Evolutionary conservation across 1,140 invertebrate species (phyloP).

Genomic region (Galleria mellonella): DNA sequence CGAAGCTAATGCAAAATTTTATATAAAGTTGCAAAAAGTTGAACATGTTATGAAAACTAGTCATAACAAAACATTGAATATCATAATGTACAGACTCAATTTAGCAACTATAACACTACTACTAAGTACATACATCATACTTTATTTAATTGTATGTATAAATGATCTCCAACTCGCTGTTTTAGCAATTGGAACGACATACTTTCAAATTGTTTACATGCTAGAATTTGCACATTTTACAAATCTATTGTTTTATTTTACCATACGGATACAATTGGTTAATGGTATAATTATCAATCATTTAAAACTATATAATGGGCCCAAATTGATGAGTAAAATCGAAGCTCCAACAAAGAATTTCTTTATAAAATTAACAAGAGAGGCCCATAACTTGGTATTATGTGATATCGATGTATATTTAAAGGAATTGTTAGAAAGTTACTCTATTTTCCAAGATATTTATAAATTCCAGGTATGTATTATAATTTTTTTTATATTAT

Average conservation of each 20-base stretch:
- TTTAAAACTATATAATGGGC: conserved; percentile 7
- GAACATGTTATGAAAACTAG: conserved; percentile 32
- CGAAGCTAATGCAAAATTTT: conserved; percentile 30
- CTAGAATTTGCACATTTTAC: conserved; percentile 32
- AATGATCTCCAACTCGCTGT: neutral
- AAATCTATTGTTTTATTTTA: conserved; percentile 33
- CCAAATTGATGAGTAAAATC: neutral
- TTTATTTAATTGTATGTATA: neutral
- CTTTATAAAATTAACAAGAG: neutral
- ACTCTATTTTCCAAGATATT: conserved; percentile 20
- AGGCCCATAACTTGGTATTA: conserved; percentile 21
- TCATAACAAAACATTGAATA: conserved; percentile 16
- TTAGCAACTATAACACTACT: conserved; percentile 10
- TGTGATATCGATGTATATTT: conserved; percentile 30
- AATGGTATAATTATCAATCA: conserved; percentile 37
- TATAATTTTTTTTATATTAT: too few species aligned
- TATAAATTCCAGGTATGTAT: conserved; percentile 25
- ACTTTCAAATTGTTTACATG: conserved; percentile 15
- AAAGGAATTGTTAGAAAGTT: conserved; percentile 28
- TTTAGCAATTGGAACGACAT: conserved; percentile 11
- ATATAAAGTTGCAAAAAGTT: conserved; percentile 36
- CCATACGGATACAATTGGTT: conserved; percentile 27
- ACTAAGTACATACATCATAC: neutral
- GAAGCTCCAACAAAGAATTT: neutral
- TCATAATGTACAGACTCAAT: conserved; percentile 16